Evolutionary conservation across 1,140 invertebrate genomes (phyloP).

Genomic region (Orchestia grillus): DNA sequence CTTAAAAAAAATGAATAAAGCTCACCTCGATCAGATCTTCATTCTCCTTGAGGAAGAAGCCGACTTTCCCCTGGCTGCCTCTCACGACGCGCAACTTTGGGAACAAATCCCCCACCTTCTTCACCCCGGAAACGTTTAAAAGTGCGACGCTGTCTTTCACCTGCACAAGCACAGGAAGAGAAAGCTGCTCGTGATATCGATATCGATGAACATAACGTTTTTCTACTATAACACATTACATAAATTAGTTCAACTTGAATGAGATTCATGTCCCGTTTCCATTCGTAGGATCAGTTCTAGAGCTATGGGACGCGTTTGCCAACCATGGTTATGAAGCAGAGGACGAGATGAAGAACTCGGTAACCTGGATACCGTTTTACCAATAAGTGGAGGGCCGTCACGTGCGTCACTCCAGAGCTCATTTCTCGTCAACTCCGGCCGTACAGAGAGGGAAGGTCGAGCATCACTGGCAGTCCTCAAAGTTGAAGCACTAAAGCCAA

Average conservation of each 20-base stretch:
- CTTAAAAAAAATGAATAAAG: too few relatives aligned
- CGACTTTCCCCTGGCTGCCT: neutral
- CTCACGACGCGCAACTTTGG: slow-evolving; percentile 1
- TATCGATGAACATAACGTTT: neutral
- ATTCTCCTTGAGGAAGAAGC: neutral
- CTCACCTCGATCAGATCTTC: slow-evolving; percentile 18
- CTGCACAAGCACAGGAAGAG: neutral
- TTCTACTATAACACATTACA: neutral
- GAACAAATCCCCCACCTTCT: slow-evolving; percentile 18
- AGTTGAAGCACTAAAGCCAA: too few relatives aligned
- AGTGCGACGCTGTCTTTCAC: slow-evolving; percentile 24
- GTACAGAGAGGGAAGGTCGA: too few relatives aligned
- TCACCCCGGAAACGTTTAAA: slow-evolving; percentile 1
- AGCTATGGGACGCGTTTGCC: too few relatives aligned
- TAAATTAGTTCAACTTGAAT: neutral
- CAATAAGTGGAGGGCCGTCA: too few relatives aligned
- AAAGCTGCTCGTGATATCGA: neutral
- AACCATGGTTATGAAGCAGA: too few relatives aligned
- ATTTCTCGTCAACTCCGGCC: too few relatives aligned
- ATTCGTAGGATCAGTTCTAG: too few relatives aligned
- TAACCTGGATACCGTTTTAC: too few relatives aligned
- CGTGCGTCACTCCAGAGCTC: too few relatives aligned
- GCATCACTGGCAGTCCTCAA: too few relatives aligned
- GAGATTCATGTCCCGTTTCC: neutral
- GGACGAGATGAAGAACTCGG: too few relatives aligned